Conservation (phyloP, 1,140 invertebrate species). For the Solenopsis fugax region DNA sequence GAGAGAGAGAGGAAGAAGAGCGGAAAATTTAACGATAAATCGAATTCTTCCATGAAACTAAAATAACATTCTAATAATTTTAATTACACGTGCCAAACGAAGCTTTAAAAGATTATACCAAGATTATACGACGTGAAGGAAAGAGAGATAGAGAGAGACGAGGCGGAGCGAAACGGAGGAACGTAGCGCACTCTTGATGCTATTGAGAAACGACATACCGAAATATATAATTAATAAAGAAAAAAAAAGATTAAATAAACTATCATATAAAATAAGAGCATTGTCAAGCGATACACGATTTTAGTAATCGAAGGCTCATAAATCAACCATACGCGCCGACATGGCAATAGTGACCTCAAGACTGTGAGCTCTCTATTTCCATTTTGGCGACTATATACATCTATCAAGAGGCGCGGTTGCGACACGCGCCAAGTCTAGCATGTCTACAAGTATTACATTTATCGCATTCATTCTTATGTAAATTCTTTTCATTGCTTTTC, state of each 20-base stretch:
- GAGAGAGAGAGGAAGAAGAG: slow-evolving; percentile 27
- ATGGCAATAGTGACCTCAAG: slow-evolving; percentile 55
- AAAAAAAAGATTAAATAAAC: slow-evolving; percentile 37
- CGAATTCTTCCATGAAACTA: slow-evolving; percentile 83
- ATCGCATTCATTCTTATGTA: too few relatives aligned
- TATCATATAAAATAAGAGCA: slow-evolving; percentile 50
- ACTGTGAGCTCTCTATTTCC: slow-evolving; percentile 30
- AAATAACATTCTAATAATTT: slow-evolving; percentile 86
- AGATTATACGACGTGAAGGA: slow-evolving; percentile 37
- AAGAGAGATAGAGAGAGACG: slow-evolving; percentile 25
- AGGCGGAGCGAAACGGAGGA: slow-evolving; percentile 12
- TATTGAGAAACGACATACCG: slow-evolving; percentile 22
- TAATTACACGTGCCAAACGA: slow-evolving; percentile 86
- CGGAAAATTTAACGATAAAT: slow-evolving; percentile 76
- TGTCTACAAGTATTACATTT: too few relatives aligned
- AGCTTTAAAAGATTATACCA: slow-evolving; percentile 79
- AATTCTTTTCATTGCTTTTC: too few relatives aligned
- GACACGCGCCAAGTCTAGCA: too few relatives aligned
- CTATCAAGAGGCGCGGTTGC: too few relatives aligned
- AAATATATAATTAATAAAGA: slow-evolving; percentile 54
- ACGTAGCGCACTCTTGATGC: slow-evolving; percentile 46
- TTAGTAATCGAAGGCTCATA: slow-evolving; percentile 72
- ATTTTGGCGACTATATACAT: not conserved
- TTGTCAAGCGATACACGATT: slow-evolving; percentile 72
- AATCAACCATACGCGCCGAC: slow-evolving; percentile 63